Percentiles rank a stretch among this genome's conserved stretches.
Conservation (phyloP, 2,888 invertebrate genomes). For the Melieria crassipennis region DNA sequence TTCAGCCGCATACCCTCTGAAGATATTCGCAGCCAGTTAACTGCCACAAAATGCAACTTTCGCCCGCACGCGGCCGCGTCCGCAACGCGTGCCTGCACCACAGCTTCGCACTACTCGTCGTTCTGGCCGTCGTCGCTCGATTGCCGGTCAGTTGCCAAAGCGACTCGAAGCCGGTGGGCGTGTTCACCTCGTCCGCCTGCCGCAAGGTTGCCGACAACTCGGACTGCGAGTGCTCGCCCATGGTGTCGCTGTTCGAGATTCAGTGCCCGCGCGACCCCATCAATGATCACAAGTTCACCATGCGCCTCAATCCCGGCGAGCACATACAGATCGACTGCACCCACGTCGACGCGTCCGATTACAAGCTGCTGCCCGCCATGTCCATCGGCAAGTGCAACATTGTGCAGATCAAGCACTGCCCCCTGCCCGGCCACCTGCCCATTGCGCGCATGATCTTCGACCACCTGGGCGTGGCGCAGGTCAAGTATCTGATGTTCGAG, state of each 20-base stretch:
- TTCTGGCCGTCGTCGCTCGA: background rate
- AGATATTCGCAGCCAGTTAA: background rate
- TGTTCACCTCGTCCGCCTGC: slow-evolving; percentile 41
- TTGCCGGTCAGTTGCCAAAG: background rate
- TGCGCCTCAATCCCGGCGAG: slow-evolving; percentile 55
- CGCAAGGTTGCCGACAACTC: slow-evolving; percentile 51
- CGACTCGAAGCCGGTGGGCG: background rate
- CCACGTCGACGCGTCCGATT: slow-evolving; percentile 56
- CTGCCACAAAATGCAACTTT: background rate
- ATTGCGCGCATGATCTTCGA: slow-evolving; percentile 61
- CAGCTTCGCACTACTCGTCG: background rate
- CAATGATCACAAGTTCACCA: slow-evolving; percentile 54
- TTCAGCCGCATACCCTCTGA: background rate
- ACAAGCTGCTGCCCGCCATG: slow-evolving; percentile 56
- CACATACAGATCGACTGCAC: slow-evolving; percentile 62
- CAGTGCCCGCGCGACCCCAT: slow-evolving; percentile 56
- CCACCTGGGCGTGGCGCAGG: slow-evolving; percentile 58
- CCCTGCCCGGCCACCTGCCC: slow-evolving; percentile 64
- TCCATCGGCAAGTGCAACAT: slow-evolving; percentile 55
- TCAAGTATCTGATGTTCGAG: slow-evolving; percentile 69
- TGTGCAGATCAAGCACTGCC: slow-evolving; percentile 62
- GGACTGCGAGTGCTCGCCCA: slow-evolving; percentile 57
- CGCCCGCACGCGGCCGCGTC: background rate
- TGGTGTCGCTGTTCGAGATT: slow-evolving; percentile 59
- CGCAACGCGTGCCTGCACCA: background rate